phyloP scores from a whole-genome alignment of 2,888 invertebrate genomes.

The Celastrina argiolus region DNA sequence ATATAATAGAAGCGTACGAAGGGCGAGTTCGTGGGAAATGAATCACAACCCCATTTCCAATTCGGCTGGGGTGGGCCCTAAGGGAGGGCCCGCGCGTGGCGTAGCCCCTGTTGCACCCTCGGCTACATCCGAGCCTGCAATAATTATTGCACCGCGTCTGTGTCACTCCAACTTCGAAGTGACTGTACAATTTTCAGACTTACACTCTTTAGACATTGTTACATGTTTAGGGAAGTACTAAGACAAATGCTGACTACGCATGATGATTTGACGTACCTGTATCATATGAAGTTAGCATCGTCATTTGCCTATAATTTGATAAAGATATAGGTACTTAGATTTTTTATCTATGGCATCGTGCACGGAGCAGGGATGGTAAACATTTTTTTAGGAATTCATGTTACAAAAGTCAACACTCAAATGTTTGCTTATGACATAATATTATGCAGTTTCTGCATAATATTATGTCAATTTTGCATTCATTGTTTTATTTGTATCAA shows the following conservation, averaged over 20 bases:
- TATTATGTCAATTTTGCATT: too few species aligned
- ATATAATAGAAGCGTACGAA: conserved; percentile 42
- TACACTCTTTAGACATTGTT: background rate
- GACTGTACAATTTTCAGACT: conserved; percentile 10
- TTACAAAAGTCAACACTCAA: too few species aligned
- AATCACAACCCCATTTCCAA: conserved; percentile 76
- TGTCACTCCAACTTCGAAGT: conserved; percentile 5
- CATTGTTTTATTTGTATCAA: too few species aligned
- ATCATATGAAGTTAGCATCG: too few species aligned
- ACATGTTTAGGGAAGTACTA: background rate
- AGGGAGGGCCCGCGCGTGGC: conserved; percentile 39
- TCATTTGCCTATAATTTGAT: too few species aligned
- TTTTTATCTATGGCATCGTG: too few species aligned
- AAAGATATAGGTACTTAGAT: too few species aligned
- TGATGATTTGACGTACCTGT: background rate
- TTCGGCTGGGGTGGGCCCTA: conserved; percentile 58
- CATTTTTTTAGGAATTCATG: too few species aligned
- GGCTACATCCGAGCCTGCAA: conserved; percentile 63
- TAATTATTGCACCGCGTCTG: conserved; percentile 63
- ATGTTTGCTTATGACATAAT: too few species aligned
- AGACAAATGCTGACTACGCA: background rate
- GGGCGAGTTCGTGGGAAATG: conserved; percentile 70
- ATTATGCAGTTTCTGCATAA: too few species aligned
- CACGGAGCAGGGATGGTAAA: too few species aligned
- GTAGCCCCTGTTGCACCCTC: conserved; percentile 55